Evolutionary conservation across 1,140 invertebrate genomes (phyloP), one percentile per base, ranked within the genome.

Genomic region (Danaus plexippus): DNA sequence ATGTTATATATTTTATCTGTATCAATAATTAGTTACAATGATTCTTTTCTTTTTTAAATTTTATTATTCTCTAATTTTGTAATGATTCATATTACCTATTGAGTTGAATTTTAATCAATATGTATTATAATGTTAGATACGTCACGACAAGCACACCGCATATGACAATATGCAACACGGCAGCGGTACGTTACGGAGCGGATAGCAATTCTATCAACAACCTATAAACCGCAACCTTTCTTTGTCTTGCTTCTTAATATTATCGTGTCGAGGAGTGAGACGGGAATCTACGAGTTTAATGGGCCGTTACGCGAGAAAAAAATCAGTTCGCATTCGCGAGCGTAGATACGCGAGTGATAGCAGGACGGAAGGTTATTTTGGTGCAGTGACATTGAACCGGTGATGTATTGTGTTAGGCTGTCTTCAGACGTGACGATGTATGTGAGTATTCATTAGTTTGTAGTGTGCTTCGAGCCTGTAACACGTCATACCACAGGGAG

Each of bases 131-230:
- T 32, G 22, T 42, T 1, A 22, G 9, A 41, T 47, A 61, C 77
- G 69, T 63, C 68, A 41, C 48, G 69, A 75, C 80, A 81, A 85
- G 72, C 76, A 66, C 70, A 80, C 66, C 52, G 43, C 71, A 64
- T 68, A 68, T 80, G 81, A 86, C 82, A 83, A 86, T 87, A 87
- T 88, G 87, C 87, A 88, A 85, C 86, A 86, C 85, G 77, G 74
- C 78, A 75, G 72, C 78, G 73, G 75, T 77, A 84, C 81, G 82
- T 77, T 80, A 76, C 81, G 60, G 77, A 84, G 76, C 80, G 83
- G 84, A 87, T 87, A 87, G 82, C 84, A 84, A 85, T 87, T 87
- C 85, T 85, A 88, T 87, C 83, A 87, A 87, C 85, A 87, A 87
- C 84, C 83, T 73, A 87, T 86, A 87, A 87, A 87, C 84, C 76